Percentiles rank a stretch among this genome's conserved stretches.
phyloP scores from a whole-genome alignment of 2,797 vertebrate species.

The Hemitrygon akajei region DNA sequence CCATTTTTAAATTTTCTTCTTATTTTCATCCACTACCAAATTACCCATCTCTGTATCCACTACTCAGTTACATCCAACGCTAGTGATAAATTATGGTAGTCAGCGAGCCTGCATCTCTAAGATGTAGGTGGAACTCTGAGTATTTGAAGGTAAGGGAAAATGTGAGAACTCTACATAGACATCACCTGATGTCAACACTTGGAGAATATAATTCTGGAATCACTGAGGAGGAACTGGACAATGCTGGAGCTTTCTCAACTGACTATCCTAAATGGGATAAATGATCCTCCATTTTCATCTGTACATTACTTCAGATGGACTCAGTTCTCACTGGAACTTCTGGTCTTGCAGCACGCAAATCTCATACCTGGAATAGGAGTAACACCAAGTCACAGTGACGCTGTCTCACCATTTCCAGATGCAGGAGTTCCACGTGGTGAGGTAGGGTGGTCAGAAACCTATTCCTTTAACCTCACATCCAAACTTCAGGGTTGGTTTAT shows the following conservation, averaged over 20 bases:
- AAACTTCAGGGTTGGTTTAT: background rate
- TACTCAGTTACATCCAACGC: too few species aligned
- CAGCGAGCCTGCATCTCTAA: too few species aligned
- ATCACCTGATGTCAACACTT: too few species aligned
- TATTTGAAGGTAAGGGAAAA: too few species aligned
- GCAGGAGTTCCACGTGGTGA: background rate
- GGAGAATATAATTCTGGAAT: background rate
- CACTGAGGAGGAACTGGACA: background rate
- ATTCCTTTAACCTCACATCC: background rate
- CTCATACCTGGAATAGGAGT: too few species aligned
- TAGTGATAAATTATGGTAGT: too few species aligned
- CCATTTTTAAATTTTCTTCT: too few species aligned
- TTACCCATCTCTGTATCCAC: too few species aligned
- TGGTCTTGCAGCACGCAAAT: background rate
- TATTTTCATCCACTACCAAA: too few species aligned
- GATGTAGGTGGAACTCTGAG: too few species aligned
- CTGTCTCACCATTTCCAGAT: too few species aligned
- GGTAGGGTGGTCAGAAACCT: background rate
- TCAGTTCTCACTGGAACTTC: background rate
- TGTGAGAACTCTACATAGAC: too few species aligned
- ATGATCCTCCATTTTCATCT: background rate
- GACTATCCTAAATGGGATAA: background rate
- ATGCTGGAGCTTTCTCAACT: background rate
- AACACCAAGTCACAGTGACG: background rate
- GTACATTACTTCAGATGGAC: background rate